Percentiles rank a stretch among this genome's conserved stretches.
Conservation (phyloP, 2,113 vertebrate species). For the Chaetops frenatus region DNA sequence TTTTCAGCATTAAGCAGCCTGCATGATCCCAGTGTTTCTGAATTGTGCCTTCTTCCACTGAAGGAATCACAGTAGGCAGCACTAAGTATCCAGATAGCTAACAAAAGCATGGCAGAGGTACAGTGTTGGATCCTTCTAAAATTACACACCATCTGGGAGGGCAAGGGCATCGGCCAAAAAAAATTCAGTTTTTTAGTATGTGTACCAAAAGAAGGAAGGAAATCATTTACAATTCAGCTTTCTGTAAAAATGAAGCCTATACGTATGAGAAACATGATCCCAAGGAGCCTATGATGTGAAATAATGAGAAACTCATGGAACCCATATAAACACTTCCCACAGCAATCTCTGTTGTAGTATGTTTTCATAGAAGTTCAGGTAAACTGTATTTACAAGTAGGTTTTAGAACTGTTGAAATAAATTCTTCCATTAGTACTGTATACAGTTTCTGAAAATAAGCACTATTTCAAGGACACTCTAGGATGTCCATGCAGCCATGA, state of each 20-base stretch:
- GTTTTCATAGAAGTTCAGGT: not conserved
- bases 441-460: not conserved
- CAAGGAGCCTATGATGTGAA: not conserved
- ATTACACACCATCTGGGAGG: not conserved
- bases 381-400: not conserved
- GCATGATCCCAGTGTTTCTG: not conserved
- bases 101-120: not conserved
- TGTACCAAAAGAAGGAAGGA: not conserved
- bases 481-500: not conserved
- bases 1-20: not conserved
- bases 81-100: not conserved
- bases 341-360: not conserved
- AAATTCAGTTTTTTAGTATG: accelerated
- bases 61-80: not conserved
- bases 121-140: not conserved
- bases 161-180: not conserved
- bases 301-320: not conserved
- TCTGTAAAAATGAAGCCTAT: not conserved
- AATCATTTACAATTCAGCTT: not conserved
- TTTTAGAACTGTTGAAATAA: not conserved
- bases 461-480: not conserved
- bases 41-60: not conserved
- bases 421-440: not conserved
- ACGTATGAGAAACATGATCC: not conserved
- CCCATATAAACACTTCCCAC: not conserved